Conservation (phyloP, 1,140 invertebrate genomes). For the Pseudomyrmex dendroicus region DNA sequence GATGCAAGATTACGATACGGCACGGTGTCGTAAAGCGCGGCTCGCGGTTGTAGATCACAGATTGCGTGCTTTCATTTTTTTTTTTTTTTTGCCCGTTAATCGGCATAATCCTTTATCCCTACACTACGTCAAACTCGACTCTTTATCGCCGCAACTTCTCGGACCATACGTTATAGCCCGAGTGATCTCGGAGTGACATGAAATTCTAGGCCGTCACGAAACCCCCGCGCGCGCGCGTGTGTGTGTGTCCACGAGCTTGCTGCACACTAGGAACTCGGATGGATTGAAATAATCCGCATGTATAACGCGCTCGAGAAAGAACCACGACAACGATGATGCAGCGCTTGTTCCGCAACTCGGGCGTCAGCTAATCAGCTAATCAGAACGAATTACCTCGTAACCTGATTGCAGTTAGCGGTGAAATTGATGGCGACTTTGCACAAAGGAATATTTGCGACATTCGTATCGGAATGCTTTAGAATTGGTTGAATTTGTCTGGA, state of each 20-base stretch:
- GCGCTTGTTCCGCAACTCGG: conserved; percentile 41
- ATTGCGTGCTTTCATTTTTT: conserved; percentile 30
- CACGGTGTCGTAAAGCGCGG: not conserved
- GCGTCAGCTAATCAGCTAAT: conserved; percentile 32
- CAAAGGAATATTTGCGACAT: conserved; percentile 22
- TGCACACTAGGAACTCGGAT: not conserved
- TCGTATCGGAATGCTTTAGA: conserved; percentile 9
- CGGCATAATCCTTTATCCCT: conserved; percentile 67
- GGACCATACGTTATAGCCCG: conserved; percentile 23
- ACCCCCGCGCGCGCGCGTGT: not conserved
- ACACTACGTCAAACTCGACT: conserved; percentile 53
- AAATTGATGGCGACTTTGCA: conserved; percentile 37
- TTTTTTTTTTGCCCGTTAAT: conserved; percentile 57
- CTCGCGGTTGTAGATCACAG: not conserved
- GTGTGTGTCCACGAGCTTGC: not conserved
- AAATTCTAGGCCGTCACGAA: conserved; percentile 55
- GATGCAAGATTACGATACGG: conserved; percentile 23
- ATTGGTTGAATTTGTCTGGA: not conserved
- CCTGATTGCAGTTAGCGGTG: conserved; percentile 43
- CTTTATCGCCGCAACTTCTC: conserved; percentile 62
- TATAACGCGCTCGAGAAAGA: conserved; percentile 56
- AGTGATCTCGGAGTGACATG: conserved; percentile 22
- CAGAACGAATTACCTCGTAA: conserved; percentile 51
- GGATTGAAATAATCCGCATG: conserved; percentile 58
- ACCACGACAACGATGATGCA: conserved; percentile 40